Conservation (phyloP, 2,888 invertebrate genomes). For the Fragum whitleyi region DNA sequence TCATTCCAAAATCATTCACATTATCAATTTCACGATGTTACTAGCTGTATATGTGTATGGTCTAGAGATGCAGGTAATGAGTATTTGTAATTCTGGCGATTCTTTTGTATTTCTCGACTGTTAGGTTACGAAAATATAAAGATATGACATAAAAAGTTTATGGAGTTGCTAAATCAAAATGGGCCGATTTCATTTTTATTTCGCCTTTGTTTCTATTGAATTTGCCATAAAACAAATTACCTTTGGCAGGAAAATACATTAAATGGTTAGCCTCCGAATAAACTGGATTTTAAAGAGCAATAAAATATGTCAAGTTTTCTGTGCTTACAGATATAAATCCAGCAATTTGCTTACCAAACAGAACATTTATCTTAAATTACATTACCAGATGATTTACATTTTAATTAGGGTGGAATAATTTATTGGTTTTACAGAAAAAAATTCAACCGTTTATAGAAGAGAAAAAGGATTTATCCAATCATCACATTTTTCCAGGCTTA, state of each 20-base stretch:
- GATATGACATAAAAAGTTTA: too few species aligned
- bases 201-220: background rate
- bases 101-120: too few species aligned
- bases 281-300: background rate
- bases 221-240: slow-evolving; percentile 7
- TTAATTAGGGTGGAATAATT: background rate
- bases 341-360: background rate
- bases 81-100: too few species aligned
- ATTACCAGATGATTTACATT: background rate
- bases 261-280: background rate
- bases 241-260: slow-evolving; percentile 2
- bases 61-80: too few species aligned
- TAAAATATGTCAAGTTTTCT: slow-evolving; percentile 12
- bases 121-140: too few species aligned
- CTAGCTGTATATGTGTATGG: too few species aligned
- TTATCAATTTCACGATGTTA: too few species aligned
- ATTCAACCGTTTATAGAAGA: too few species aligned
- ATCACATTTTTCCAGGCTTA: too few species aligned
- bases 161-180: background rate
- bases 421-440: background rate
- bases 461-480: too few species aligned
- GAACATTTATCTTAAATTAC: background rate
- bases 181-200: background rate
- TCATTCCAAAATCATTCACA: too few species aligned
- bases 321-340: background rate